A percentile compares a stretch with the other conserved stretches of the same genome.
phyloP scores from a whole-genome alignment of 2,797 vertebrate species.

The Oophaga sylvatica region DNA sequence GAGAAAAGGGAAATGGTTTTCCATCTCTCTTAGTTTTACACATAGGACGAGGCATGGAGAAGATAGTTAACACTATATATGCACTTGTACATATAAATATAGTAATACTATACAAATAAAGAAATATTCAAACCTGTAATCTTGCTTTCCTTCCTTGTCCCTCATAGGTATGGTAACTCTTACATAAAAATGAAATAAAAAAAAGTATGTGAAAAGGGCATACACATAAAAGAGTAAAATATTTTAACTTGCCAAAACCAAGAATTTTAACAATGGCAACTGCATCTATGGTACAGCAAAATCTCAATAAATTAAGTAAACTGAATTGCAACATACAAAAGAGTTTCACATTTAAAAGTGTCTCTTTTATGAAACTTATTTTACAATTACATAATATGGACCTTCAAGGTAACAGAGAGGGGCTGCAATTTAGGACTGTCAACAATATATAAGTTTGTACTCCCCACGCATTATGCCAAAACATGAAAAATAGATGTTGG shows the following conservation, averaged over 20 bases:
- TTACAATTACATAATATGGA: not conserved
- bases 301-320: not conserved
- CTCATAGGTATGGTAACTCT: conserved; percentile 91
- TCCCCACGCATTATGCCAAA: not conserved
- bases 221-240: too few species aligned
- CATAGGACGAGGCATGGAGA: not conserved
- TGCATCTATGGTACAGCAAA: not conserved
- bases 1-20: not conserved
- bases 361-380: not conserved
- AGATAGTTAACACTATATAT: not conserved
- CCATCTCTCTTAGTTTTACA: not conserved
- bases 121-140: conserved; percentile 85
- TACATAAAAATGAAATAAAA: conserved; percentile 36
- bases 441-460: not conserved
- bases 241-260: not conserved
- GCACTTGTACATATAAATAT: not conserved
- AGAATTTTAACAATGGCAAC: not conserved
- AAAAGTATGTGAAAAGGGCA: not conserved
- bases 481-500: not conserved
- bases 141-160: conserved; percentile 97
- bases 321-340: not conserved
- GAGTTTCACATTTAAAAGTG: not conserved
- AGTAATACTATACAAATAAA: not conserved
- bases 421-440: not conserved
- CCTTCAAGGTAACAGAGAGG: not conserved